Base-by-base conservation (phyloP, 2,797 vertebrate genomes). In the Urosaurus nigricauda region DNA sequence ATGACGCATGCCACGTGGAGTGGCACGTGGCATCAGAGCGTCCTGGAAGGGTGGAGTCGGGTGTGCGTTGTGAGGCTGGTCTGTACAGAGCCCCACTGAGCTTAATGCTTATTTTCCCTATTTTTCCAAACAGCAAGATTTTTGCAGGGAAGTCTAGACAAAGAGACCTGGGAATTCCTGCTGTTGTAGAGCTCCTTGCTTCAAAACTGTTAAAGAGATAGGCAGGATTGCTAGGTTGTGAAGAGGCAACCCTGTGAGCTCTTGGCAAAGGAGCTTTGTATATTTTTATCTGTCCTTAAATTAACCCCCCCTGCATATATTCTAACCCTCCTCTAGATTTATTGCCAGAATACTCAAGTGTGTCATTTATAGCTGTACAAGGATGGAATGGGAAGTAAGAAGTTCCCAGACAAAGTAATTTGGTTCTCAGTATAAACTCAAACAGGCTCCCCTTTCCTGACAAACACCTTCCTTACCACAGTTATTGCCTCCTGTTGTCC, bases 331-430 rank as follows among this genome's bases (percentile, higher is more conserved):
- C 26, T 7, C 29, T 65, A 47, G 32, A 3, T 68, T 37, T 83
- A 24, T 40, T 53, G 35, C 43, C 35, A 2, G 51, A 90, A n/a
- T 26, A 35, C 21, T 4, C 14, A 0, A 11, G 13, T 43, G 74
- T 26, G 21, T 56, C 8, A 12, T 17, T 0, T 1, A 35, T 19
- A 37, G 85, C 5, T 80, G 3, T 8, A 5, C 32, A 40, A n/a
- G 12, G 51, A 7, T 29, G 2, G 89, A 56, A 21, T 88, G 2
- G 47, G 47, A 65, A n/a, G 0, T 0, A 0, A 0, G 1, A 0
- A 0, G 35, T 32, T 88, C 53, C 35, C 73, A 0, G 0, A 0
- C 0, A 0, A 35, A 83, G 87, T 60, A 17, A 19, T 32, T n/a
- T 11, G 2, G 65, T 65, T 29, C 43, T 88, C 19, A 19, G 29